Evolutionary conservation across 1,140 invertebrate species (phyloP).

Genomic region (Trialeurodes vaporariorum): DNA sequence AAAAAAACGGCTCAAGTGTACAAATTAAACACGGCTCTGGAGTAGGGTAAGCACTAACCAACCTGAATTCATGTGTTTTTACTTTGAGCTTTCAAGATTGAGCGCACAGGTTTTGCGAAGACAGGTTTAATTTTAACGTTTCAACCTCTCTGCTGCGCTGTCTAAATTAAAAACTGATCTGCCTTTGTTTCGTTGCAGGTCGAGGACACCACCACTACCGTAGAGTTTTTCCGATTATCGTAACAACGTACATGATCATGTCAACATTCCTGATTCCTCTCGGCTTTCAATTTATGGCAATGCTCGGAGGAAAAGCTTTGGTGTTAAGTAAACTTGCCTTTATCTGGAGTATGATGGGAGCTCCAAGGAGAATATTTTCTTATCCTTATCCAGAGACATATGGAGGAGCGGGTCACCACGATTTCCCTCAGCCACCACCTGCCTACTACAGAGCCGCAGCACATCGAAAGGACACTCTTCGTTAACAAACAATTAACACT

Average conservation of each 20-base stretch:
- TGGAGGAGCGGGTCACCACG: not conserved
- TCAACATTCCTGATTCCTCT: slow-evolving; percentile 28
- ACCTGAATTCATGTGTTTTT: no score
- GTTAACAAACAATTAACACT: no score
- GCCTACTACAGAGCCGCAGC: not conserved
- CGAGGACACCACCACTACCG: slow-evolving; percentile 24
- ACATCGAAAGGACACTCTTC: no score
- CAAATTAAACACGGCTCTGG: no score
- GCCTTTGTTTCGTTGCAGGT: no score
- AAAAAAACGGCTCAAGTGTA: no score
- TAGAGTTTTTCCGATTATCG: slow-evolving; percentile 30
- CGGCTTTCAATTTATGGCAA: slow-evolving; percentile 32
- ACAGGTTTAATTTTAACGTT: no score
- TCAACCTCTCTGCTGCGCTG: no score
- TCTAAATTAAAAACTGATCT: no score
- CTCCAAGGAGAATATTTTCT: slow-evolving; percentile 21
- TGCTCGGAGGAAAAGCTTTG: slow-evolving; percentile 30
- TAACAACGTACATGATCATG: slow-evolving; percentile 29
- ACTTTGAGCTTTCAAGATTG: no score
- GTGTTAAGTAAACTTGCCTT: slow-evolving; percentile 29
- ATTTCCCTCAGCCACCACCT: not conserved
- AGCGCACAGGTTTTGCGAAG: no score
- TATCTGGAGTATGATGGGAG: slow-evolving; percentile 22
- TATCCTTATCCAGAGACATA: slow-evolving; percentile 6
- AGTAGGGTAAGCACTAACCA: no score